These are phyloP conservation scores for Tinea pellionella DNA, from an alignment of 2,888 invertebrate genomes.

Conservation along the genomic window DNA sequence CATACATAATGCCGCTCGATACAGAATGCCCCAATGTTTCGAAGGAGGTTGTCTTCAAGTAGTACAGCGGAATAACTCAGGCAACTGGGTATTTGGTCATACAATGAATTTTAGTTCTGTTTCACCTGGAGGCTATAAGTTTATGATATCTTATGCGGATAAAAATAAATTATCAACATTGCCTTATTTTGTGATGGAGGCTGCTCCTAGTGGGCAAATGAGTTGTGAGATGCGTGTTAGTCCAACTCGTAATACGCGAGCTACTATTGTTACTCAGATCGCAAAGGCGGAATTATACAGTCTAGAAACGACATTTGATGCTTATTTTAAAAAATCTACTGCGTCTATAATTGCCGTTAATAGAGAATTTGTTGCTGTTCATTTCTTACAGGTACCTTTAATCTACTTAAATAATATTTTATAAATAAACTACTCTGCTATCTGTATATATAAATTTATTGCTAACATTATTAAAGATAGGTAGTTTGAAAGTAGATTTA, in stretches of 20 bases:
- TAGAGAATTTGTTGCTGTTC: slow-evolving; percentile 54
- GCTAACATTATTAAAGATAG: too few species aligned
- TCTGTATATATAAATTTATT: too few species aligned
- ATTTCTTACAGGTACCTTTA: slow-evolving; percentile 46
- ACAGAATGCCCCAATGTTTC: slow-evolving; percentile 57
- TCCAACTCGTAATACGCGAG: slow-evolving; percentile 41
- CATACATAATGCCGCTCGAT: slow-evolving; percentile 54
- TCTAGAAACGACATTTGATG: slow-evolving; percentile 55
- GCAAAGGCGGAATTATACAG: slow-evolving; percentile 51
- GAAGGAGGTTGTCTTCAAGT: slow-evolving; percentile 53
- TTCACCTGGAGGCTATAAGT: slow-evolving; percentile 57
- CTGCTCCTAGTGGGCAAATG: slow-evolving; percentile 59
- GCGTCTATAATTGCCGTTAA: slow-evolving; percentile 57
- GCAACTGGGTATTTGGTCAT: slow-evolving; percentile 54
- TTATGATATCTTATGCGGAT: slow-evolving; percentile 47
- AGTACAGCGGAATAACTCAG: slow-evolving; percentile 38
- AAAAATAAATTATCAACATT: slow-evolving; percentile 36
- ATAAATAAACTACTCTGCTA: too few species aligned
- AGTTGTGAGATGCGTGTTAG: slow-evolving; percentile 55
- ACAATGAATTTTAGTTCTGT: slow-evolving; percentile 57
- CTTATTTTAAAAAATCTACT: slow-evolving; percentile 45
- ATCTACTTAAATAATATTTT: too few species aligned
- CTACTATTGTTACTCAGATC: slow-evolving; percentile 49
- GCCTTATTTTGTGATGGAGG: slow-evolving; percentile 59
- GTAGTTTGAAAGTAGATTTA: too few species aligned